Percentiles rank a stretch among this genome's conserved stretches.
Conservation (phyloP, 2,888 invertebrate genomes). For the Ceriagrion tenellum region DNA sequence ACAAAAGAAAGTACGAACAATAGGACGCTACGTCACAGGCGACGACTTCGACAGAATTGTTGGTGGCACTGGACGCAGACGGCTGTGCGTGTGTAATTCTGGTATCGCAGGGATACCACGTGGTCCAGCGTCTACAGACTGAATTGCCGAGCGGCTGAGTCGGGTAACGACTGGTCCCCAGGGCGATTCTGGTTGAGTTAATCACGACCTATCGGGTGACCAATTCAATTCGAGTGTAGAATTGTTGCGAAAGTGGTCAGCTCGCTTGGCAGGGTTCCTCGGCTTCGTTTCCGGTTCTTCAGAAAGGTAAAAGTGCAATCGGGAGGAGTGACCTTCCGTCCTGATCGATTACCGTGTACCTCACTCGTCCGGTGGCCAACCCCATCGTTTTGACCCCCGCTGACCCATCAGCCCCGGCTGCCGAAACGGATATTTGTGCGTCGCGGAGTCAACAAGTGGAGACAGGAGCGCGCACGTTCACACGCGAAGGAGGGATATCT, state of each 20-base stretch:
- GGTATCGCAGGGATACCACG: no score
- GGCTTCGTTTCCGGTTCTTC: not conserved
- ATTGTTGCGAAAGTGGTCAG: not conserved
- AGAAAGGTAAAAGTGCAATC: not conserved
- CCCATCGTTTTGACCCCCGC: not conserved
- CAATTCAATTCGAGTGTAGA: no score
- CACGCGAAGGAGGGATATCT: not conserved
- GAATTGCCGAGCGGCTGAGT: no score
- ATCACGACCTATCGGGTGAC: no score
- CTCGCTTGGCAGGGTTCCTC: not conserved
- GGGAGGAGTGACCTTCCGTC: not conserved
- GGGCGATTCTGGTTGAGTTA: no score
- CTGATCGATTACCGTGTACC: not conserved
- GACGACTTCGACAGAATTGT: no score
- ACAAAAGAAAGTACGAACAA: no score
- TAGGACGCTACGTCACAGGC: no score
- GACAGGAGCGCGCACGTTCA: not conserved
- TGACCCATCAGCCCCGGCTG: not conserved
- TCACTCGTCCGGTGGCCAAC: not conserved
- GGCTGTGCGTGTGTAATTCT: no score
- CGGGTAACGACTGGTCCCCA: no score
- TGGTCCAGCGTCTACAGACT: no score
- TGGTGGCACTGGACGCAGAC: no score
- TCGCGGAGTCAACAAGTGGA: constrained; percentile 6
- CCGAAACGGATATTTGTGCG: not conserved